These are phyloP conservation scores for Xiphorhynchus elegans DNA, from an alignment of 2,113 vertebrate genomes.

Conservation along the genomic window DNA sequence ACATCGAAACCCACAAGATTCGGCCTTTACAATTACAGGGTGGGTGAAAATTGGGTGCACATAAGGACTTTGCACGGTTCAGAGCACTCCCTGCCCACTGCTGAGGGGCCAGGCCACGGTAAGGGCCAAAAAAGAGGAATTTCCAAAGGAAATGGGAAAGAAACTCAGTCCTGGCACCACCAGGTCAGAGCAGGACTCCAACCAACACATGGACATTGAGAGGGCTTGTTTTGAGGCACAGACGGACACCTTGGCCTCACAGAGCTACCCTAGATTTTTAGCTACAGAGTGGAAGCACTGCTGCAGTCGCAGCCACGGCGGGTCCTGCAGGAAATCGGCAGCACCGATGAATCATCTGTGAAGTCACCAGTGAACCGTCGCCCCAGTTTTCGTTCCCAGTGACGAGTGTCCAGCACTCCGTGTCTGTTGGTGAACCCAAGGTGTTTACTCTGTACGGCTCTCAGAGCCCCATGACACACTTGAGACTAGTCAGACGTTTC, in stretches of 20 bases:
- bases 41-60: rapidly evolving
- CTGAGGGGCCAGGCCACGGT: not conserved
- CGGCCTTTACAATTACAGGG: rapidly evolving
- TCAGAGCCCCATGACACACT: not conserved
- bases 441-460: not conserved
- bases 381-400: not conserved
- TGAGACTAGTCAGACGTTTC: not conserved
- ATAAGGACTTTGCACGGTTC: not conserved
- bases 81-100: not conserved
- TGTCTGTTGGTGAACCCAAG: not conserved
- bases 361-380: not conserved
- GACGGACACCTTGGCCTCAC: not conserved
- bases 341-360: not conserved
- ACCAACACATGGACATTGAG: not conserved
- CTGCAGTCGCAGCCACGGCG: not conserved
- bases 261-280: not conserved
- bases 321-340: not conserved
- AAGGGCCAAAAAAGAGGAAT: not conserved
- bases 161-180: not conserved
- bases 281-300: not conserved
- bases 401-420: not conserved
- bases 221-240: not conserved
- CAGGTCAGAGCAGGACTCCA: not conserved
- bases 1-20: not conserved
- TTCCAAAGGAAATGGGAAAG: not conserved